Evolutionary conservation across 2,797 vertebrate species (phyloP), one percentile per base, ranked within the genome.

Genomic region (Sebastes nivosus): DNA sequence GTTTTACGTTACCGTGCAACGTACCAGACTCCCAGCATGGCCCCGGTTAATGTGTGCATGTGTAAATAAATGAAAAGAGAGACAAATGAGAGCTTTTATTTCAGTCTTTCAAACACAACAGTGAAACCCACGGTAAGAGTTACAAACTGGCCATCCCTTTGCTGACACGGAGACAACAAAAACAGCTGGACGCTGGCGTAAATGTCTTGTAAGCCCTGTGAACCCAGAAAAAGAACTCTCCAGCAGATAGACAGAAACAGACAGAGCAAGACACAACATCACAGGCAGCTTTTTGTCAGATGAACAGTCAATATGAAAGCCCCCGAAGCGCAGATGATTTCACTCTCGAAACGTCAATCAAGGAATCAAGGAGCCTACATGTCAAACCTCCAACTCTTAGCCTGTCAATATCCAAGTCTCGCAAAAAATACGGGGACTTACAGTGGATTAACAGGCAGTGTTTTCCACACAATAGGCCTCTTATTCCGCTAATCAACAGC

Each of bases 391-490:
- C 69, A 89, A 85, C 80, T 75, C 87, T 67, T 68, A 76, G 72
- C 78, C 68, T 72, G 87, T 92, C 89, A 88, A 90, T 89, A 90
- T 68, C 80, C 32, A 79, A 85, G 78, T 77, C 82, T 69, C 14
- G 54, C 36, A 57, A 38, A 3, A 50, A 67, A 70, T 75, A 67
- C 64, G 64, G 50, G 67, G 79, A 89, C 30, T 91, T 87, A 72
- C 4, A 52, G 72, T 88, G 89, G 85, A 92, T 95, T 93, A 93
- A 73, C 78, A 75, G 27, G 69, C 81, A 82, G 60, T 81, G 76
- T 87, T 86, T 89, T 85, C 77, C 68, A 87, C 64, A 93, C 88
- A 93, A 92, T 83, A 74, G 88, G 67, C 79, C 75, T 77, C 86
- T 86, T 86, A 87, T 92, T 88, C 72, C 66, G 34, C 84, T 89